These are phyloP conservation scores for Protomyctophum bolini DNA, from an alignment of 2,113 vertebrate species.

Conservation along the genomic window DNA sequence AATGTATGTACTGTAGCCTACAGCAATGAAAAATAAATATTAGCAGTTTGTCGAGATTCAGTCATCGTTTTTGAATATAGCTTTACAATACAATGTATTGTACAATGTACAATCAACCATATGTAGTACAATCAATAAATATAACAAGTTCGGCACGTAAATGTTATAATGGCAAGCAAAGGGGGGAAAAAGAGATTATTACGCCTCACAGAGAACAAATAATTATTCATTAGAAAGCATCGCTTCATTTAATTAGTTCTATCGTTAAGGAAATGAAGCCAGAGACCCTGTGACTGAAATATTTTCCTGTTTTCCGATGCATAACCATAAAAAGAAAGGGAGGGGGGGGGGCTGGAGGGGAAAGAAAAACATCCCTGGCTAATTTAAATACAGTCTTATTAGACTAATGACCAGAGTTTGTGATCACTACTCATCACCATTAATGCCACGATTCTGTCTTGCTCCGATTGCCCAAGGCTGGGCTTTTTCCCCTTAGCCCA, in stretches of 20 bases:
- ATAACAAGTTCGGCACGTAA: conserved; percentile 22
- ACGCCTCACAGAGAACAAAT: conserved; percentile 74
- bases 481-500: conserved; percentile 68
- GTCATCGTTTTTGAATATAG: too few relatives aligned
- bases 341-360: conserved; percentile 35
- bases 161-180: conserved; percentile 25
- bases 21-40: neutral
- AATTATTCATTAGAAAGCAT: conserved; percentile 76
- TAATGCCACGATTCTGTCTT: conserved; percentile 83
- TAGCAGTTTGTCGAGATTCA: neutral
- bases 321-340: conserved; percentile 62
- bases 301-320: conserved; percentile 55
- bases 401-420: conserved; percentile 94
- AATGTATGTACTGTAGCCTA: too few relatives aligned
- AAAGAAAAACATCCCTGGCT: conserved; percentile 70
- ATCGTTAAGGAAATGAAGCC: conserved; percentile 59
- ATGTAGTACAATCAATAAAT: conserved; percentile 17
- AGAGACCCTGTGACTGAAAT: conserved; percentile 56
- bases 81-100: neutral
- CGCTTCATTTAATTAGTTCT: conserved; percentile 71
- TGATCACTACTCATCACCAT: conserved; percentile 98
- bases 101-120: too few relatives aligned
- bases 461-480: conserved; percentile 84
- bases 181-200: conserved; percentile 58
- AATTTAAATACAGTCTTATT: conserved; percentile 96